Evolutionary conservation across 2,797 vertebrate species (phyloP), one percentile per base, ranked within the genome.

Genomic region (Megalops cyprinoides): DNA sequence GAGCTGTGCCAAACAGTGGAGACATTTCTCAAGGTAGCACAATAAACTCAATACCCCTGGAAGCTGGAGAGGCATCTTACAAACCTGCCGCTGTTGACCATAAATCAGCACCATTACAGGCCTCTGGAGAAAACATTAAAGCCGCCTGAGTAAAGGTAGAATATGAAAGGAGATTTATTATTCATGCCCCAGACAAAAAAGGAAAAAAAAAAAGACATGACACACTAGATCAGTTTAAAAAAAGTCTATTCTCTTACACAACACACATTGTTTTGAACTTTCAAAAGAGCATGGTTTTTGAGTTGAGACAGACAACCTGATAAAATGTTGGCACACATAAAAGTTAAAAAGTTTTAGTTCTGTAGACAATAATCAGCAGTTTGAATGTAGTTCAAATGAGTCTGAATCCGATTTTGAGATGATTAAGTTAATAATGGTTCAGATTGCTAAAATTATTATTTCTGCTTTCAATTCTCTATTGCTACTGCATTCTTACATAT

Each of bases 1-100:
- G 84, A 88, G 84, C 85, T 74, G 83, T 91, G 87, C 87, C 86
- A 88, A 88, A 75, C 78, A 56, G 83, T 78, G 74, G 49, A 88
- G 84, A 49, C 46, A 84, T 83, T 89, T 84, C 74, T 87, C 84
- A 79, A 83, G 81, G 84, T 81, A 88, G 86, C 87, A 81, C 79
- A 81, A 74, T 79, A 88, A 86, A 85, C 81, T 74, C 79, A 80
- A 77, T 85, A 85, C 82, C 81, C 84, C 85, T 55, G 49, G 49
- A 77, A 79, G n/a, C 71, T 86, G 86, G 79, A 83, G 25, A 20
- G 49, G 83, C 69, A 82, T 88, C 74, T 83, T 82, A 82, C 65
- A 84, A 78, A 82, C 71, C 81, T 79, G 84, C 80, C 84, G 76
- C 44, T 31, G 20, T 20, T 69, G 79, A 81, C 76, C 42, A 51